These are phyloP conservation scores for Lacanobia wlatinum DNA, from an alignment of 2,888 invertebrate species.

Conservation along the genomic window DNA sequence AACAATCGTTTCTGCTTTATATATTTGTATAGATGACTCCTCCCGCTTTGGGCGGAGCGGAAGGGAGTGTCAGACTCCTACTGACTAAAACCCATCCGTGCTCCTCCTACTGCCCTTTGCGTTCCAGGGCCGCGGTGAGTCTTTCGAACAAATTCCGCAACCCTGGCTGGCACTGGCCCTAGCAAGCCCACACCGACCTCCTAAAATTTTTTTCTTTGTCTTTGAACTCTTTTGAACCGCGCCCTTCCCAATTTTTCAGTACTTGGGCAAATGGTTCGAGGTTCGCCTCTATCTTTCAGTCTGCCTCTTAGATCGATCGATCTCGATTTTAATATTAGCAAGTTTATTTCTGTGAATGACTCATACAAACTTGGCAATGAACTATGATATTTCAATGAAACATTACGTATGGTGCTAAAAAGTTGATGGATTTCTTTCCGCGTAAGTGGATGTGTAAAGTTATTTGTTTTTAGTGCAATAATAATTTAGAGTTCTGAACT, in stretches of 20 bases:
- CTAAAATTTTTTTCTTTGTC: neutral
- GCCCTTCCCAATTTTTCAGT: constrained; percentile 86
- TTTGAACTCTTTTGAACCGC: neutral
- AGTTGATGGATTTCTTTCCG: neutral
- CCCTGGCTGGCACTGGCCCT: too few relatives aligned
- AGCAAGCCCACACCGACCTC: neutral
- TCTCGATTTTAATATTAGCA: constrained; percentile 20
- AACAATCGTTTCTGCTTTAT: too few relatives aligned
- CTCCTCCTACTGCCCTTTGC: too few relatives aligned
- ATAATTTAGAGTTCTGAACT: neutral
- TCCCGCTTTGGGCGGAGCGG: too few relatives aligned
- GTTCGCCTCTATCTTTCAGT: constrained; percentile 56
- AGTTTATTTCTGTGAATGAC: neutral
- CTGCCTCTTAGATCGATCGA: neutral
- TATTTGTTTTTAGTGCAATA: neutral
- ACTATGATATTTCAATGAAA: constrained; percentile 27
- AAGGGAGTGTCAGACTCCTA: too few relatives aligned
- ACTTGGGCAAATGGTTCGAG: constrained; percentile 95
- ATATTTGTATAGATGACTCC: too few relatives aligned
- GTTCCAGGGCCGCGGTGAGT: too few relatives aligned
- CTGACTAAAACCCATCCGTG: too few relatives aligned
- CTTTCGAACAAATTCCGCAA: too few relatives aligned
- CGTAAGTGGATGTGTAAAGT: neutral
- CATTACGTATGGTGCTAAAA: neutral
- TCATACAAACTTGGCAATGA: constrained; percentile 24